A percentile compares a stretch with the other conserved stretches of the same genome.
These are phyloP conservation scores for Orestias chungarensis DNA, from an alignment of 2,797 vertebrate species.

Conservation along the genomic window DNA sequence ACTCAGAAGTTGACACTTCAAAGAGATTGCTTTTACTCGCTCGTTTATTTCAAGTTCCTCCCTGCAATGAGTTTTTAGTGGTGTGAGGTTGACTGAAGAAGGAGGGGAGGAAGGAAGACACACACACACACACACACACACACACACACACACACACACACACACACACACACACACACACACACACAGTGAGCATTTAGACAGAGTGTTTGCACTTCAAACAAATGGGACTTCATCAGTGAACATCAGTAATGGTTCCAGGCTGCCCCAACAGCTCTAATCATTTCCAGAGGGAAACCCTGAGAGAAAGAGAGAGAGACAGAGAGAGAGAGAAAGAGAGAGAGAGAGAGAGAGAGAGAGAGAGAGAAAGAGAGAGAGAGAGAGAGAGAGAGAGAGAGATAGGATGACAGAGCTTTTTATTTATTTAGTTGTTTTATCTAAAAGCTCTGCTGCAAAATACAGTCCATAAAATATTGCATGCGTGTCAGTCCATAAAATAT, in stretches of 20 bases:
- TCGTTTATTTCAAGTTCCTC: constrained; percentile 76
- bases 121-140: constrained; percentile 9
- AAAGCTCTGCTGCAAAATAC: constrained; percentile 42
- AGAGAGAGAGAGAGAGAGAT: constrained; percentile 27
- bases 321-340: constrained; percentile 19
- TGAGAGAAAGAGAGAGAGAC: constrained; percentile 26
- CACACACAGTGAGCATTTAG: constrained; percentile 35
- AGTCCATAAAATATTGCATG: constrained; percentile 35
- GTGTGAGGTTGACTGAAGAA: constrained; percentile 73
- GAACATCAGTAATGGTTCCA: constrained; percentile 89
- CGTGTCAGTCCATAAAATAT: constrained; percentile 40
- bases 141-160: constrained; percentile 7
- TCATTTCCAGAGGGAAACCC: constrained; percentile 84
- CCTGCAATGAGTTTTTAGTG: constrained; percentile 69
- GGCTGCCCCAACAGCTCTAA: constrained; percentile 82
- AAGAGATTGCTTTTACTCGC: constrained; percentile 74
- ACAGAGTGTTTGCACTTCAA: constrained; percentile 80
- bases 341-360: constrained; percentile 29
- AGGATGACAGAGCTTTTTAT: constrained; percentile 19
- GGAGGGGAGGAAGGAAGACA: constrained; percentile 67
- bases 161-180: constrained; percentile 28
- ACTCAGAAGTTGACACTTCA: constrained; percentile 81
- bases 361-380: constrained; percentile 27
- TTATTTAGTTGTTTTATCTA: constrained; percentile 16
- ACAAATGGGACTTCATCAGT: constrained; percentile 88